Evolutionary conservation across 2,797 vertebrate genomes (phyloP), one percentile per base, ranked within the genome.

Genomic region (Enteromius treurensis): DNA sequence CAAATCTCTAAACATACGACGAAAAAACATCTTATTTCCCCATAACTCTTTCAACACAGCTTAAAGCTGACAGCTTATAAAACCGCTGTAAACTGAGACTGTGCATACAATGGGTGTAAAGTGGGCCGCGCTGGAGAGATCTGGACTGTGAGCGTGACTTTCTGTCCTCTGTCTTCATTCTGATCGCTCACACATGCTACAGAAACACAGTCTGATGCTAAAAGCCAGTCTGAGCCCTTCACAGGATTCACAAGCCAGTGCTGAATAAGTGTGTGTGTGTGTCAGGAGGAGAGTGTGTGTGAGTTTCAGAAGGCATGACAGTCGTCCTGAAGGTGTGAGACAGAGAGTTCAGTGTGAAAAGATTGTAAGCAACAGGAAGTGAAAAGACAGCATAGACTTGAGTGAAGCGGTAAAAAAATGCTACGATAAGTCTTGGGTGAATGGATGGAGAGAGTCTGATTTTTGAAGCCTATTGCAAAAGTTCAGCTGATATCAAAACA

Each of bases 181-280:
- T 17, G 58, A 62, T 62, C 23, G 13, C 23, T 29, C 37, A 45
- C 17, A 64, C 37, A 19, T 60, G 34, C 53, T n/a, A 71, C 68
- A 71, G 79, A 26, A 70, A 80, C 67, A 73, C 40, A 2, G 53
- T 53, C 62, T 60, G 37, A 80, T n/a, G 37, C 53, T 81, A 67
- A 82, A 76, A 76, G 80, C 32, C 60, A 40, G 58, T 67, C 58
- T 29, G 71, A 68, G 37, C 17, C 40, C 53, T 81, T 81, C 65
- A 83, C 23, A 53, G 55, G 53, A 49, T 74, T 79, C 67, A 71
- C 82, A 64, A 45, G 64, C 45, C 10, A 64, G 69, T 37, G 77
- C 40, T 53, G 64, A 51, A 53, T 45, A 5, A 11, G 32, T 55
- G 70, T 19, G 53, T 58, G 23, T 34, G 23, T 34, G 10, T 53